Base-by-base conservation (phyloP, 2,797 vertebrate genomes). In the Pipistrellus kuhlii region DNA sequence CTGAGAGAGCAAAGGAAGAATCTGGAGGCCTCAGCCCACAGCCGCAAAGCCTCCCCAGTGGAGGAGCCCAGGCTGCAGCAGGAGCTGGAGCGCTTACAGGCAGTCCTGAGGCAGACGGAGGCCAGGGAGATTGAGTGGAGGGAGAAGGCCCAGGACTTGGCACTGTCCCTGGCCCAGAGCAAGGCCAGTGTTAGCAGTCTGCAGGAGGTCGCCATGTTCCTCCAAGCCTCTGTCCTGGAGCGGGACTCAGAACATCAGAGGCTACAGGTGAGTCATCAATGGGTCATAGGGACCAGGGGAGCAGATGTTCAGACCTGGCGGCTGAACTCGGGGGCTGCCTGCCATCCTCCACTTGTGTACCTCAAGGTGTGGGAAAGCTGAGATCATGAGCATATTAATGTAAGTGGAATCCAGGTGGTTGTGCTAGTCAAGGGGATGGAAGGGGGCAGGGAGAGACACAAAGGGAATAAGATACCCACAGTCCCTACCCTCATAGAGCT, bases 21-120 rank as follows among this genome's bases (percentile, higher is more conserved):
- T 93, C 53, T 77, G 10, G 51, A 89, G 48, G 35, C 66, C 38
- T 88, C 55, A 3, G 10, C 25, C 9, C 69, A 8, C 15, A 86
- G 23, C 83, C 88, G 8, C 66, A 84, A 30, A 78, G 55, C 72
- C 86, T 92, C 46, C 48, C 53, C 59, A 14, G 4, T 3, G 0
- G 71, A 88, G 35, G 80, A 92, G 27, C 69, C 92, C 44, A 71
- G 30, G 53, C 90, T 93, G 17, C 96, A 92, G 12, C 48, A 94
- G 78, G 97, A 98, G 41, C 0, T 98, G 75, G 94, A 98, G 69
- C 32, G 2, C 30, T 81, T 98, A 15, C 84, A 93, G 90, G 89
- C 80, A 51, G 97, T 98, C 71, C 97, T 99, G 96, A 98, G 98
- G 88, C 97, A 92, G 68, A 99, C 98, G 0, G 98, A 99, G 97